Conservation (phyloP, 2,888 invertebrate species). For the Uropetala carovei region DNA sequence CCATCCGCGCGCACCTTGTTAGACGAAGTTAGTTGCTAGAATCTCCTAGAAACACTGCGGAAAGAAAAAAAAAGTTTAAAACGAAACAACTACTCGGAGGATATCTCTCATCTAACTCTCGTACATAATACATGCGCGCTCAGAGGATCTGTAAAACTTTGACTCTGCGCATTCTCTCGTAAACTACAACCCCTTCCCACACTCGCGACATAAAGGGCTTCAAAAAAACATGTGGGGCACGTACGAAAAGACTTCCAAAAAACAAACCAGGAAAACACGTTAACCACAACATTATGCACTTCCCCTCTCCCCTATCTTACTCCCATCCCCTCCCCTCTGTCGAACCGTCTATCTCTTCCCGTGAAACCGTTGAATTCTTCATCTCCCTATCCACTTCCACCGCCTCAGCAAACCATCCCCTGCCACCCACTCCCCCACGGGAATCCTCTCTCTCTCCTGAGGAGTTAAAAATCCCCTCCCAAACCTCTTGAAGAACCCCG, state of each 20-base stretch:
- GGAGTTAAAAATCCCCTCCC: constrained; percentile 50
- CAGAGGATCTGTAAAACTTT: constrained; percentile 38
- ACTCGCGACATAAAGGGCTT: constrained; percentile 16
- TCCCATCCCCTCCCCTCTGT: neutral
- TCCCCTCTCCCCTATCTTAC: neutral
- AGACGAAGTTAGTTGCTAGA: neutral
- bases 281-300: constrained; percentile 58
- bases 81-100: constrained; percentile 1
- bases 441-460: neutral
- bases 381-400: neutral
- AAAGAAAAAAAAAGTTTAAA: neutral
- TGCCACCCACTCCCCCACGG: neutral
- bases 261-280: constrained; percentile 29
- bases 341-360: neutral
- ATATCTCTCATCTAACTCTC: constrained; percentile 45
- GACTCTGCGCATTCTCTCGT: neutral
- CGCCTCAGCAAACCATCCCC: neutral
- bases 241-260: neutral
- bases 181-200: neutral
- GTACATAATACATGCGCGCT: constrained; percentile 44
- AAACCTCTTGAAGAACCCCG: constrained; percentile 5
- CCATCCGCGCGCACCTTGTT: neutral
- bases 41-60: neutral
- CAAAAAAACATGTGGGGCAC: constrained; percentile 43
- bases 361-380: constrained; percentile 45